Base-by-base conservation (phyloP, 1,140 invertebrate species). In the Saccostrea glomerata region DNA sequence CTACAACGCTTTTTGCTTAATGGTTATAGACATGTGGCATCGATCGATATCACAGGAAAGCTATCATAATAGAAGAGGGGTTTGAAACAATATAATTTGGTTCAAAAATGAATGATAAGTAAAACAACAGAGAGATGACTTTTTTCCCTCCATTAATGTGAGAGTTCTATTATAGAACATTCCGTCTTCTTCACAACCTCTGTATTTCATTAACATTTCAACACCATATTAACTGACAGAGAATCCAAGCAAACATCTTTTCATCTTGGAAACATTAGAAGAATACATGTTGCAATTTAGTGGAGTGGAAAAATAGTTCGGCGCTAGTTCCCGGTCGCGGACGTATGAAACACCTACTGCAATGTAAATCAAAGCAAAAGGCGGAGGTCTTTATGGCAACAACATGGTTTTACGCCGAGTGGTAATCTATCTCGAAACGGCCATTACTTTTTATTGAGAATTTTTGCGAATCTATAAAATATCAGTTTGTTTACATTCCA, bases 401-500 rank as follows among this genome's bases (percentile, higher is more conserved):
- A 77, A 77, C 30, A 77, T 77, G 70, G 70, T 77, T 77, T n/a
- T 77, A 77, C 23, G 15, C 30, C 13, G 70, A 36, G 30, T 77
- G 12, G 70, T 77, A 77, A 77, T 77, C 23, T 77, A 77, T 77
- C 70, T 25, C 58, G 23, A 77, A 77, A 30, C 70, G 25, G 25
- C 70, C 70, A 77, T 77, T 77, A 77, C 1, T 77, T 77, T 60
- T 77, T 77, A 77, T 77, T 77, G 70, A 77, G 70, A 77, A 36
- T 77, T 77, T 77, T 77, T 36, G 70, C 25, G 70, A 11, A 23
- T 77, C 70, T 77, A 77, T 77, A 77, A 77, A 77, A 77, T 77
- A 77, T 77, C 70, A 77, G 70, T 77, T 77, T 77, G 70, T 77
- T 77, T 77, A 77, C 70, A 77, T 77, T 77, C 70, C 70, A 77